phyloP scores from a whole-genome alignment of 2,888 invertebrate species.

The Brachylomia viminalis region DNA sequence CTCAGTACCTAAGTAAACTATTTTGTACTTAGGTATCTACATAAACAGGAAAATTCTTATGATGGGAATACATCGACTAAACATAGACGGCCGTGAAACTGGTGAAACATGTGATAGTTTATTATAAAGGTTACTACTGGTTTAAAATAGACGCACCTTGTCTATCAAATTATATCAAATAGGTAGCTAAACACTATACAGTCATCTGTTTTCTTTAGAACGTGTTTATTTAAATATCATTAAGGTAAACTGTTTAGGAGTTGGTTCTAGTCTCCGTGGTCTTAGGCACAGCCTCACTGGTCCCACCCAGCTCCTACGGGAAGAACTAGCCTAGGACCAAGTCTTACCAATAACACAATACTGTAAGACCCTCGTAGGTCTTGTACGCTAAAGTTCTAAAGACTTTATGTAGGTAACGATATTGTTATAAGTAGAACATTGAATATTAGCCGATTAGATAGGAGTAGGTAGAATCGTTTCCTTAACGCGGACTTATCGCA shows the following conservation, averaged over 20 bases:
- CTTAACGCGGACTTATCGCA: conserved; percentile 25
- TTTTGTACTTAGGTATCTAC: neutral
- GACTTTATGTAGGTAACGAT: neutral
- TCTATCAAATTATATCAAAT: conserved; percentile 13
- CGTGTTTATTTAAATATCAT: neutral
- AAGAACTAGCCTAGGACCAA: neutral
- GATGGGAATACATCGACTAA: neutral
- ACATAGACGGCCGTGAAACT: conserved; percentile 30
- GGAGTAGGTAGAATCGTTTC: conserved; percentile 7
- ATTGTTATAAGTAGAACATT: neutral
- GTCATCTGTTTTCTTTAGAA: conserved; percentile 14
- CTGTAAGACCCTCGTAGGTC: neutral
- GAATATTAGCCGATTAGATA: conserved; percentile 14
- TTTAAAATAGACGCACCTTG: conserved; percentile 32
- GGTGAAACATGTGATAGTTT: neutral
- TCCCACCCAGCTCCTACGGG: neutral
- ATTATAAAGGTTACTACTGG: conserved; percentile 7
- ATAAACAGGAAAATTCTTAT: neutral
- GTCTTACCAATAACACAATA: neutral
- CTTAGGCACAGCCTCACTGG: neutral
- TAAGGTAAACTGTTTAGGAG: neutral
- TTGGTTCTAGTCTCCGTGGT: too few relatives aligned
- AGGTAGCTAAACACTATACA: neutral
- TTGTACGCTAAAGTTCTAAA: neutral
- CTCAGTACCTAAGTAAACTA: neutral